Evolutionary conservation across 2,888 invertebrate species (phyloP).

Genomic region (Cryptocheilus praepositus): DNA sequence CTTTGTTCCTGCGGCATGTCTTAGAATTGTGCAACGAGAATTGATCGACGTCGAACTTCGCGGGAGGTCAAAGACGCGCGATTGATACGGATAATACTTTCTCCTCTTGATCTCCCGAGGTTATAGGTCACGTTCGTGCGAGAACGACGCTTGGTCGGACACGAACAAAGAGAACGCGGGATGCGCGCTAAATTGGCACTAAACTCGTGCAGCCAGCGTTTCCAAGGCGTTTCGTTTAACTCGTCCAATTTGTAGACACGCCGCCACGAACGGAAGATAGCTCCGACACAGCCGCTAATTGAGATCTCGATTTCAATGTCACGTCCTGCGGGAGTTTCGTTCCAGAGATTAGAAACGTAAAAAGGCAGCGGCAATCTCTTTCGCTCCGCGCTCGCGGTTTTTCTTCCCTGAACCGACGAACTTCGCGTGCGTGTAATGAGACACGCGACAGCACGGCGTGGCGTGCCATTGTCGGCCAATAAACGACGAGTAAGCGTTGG

Average conservation of each 20-base stretch:
- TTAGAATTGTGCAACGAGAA: too few species aligned
- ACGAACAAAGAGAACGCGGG: not conserved
- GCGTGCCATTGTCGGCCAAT: conserved; percentile 7
- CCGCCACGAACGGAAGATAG: conserved; percentile 6
- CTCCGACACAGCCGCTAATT: conserved; percentile 18
- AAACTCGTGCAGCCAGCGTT: conserved; percentile 7
- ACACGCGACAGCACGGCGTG: not conserved
- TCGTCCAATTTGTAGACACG: conserved; percentile 13
- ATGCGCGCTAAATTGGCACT: conserved; percentile 1
- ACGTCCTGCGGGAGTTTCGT: conserved; percentile 14
- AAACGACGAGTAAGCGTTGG: conserved; percentile 19
- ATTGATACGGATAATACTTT: not conserved
- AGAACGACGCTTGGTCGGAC: not conserved
- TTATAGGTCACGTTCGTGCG: conserved; percentile 3
- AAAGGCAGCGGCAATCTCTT: not conserved
- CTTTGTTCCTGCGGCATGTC: too few species aligned
- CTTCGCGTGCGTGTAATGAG: conserved; percentile 28
- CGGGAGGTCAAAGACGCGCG: too few species aligned
- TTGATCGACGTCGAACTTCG: too few species aligned
- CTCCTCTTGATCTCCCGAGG: not conserved
- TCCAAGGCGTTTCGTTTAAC: conserved; percentile 11
- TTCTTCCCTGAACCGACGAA: conserved; percentile 10
- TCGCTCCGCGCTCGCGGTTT: not conserved
- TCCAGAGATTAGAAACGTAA: conserved; percentile 17
- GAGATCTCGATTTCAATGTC: conserved; percentile 16